Conservation (phyloP, 2,113 vertebrate species). For the Myocastor coypus region DNA sequence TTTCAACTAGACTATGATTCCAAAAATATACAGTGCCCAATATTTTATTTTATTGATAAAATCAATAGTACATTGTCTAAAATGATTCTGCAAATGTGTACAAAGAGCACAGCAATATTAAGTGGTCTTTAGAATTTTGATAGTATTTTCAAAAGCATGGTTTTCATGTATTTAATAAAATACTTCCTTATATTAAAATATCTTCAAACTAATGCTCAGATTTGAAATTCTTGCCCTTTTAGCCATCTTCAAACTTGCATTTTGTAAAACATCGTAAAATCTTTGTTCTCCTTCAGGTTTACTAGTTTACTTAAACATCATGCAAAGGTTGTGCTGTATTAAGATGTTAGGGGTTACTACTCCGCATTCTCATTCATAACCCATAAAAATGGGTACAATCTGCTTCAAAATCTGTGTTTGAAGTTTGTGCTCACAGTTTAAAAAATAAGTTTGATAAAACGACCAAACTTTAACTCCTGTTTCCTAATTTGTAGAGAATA, state of each 20-base stretch:
- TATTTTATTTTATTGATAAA: conserved; percentile 20
- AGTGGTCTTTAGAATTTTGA: neutral
- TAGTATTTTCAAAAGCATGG: neutral
- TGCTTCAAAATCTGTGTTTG: neutral
- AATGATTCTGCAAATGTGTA: conserved; percentile 5
- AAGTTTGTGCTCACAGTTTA: neutral
- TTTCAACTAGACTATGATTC: neutral
- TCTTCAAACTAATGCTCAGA: neutral
- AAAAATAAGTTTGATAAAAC: conserved; percentile 33
- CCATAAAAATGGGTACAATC: neutral
- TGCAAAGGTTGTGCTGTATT: neutral
- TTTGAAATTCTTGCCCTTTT: neutral
- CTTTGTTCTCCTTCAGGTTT: neutral
- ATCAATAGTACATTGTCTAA: conserved; percentile 12
- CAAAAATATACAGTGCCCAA: conserved; percentile 32
- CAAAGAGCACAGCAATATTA: neutral
- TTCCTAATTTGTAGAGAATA: neutral
- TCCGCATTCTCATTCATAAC: neutral
- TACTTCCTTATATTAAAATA: neutral
- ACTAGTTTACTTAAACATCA: neutral
- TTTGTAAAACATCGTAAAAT: neutral
- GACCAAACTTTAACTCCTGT: neutral
- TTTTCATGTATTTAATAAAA: neutral
- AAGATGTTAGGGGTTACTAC: neutral
- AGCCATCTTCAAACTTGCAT: conserved; percentile 16